Evolutionary conservation across 92 coral and sea anemone species (phyloP).

Genomic region (Actinostola sp.): DNA sequence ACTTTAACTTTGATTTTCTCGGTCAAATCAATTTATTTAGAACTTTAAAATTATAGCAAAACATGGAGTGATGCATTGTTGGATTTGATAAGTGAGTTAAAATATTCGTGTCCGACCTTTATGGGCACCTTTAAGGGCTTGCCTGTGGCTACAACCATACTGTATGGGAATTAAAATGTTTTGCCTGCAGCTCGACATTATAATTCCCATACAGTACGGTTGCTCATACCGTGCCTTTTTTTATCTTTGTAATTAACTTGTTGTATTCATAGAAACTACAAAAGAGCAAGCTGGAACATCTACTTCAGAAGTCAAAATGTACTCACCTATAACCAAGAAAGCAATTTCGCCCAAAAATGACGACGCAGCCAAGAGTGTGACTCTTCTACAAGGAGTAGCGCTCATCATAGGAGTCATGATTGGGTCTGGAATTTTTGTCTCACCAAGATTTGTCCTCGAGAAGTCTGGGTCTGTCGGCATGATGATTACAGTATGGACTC

Average conservation of each 20-base stretch:
- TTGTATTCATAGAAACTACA: background rate
- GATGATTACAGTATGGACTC: conserved; percentile 79
- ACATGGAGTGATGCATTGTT: too few species aligned
- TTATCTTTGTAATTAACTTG: background rate
- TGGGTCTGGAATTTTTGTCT: conserved; percentile 94
- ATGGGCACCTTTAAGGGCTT: too few species aligned
- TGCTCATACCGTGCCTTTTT: too few species aligned
- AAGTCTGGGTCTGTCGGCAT: conserved; percentile 93
- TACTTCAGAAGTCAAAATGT: background rate
- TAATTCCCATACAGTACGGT: too few species aligned
- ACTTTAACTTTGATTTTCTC: too few species aligned
- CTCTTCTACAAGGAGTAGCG: conserved; percentile 85
- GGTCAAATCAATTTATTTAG: too few species aligned
- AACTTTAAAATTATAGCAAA: too few species aligned
- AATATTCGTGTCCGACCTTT: too few species aligned
- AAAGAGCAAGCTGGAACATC: background rate
- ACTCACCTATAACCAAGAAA: background rate
- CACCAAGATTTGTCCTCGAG: conserved; percentile 85
- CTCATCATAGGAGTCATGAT: conserved; percentile 94
- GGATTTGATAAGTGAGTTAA: too few species aligned
- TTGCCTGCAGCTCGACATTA: too few species aligned
- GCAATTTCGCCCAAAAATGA: background rate
- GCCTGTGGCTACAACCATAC: too few species aligned
- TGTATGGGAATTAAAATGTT: too few species aligned
- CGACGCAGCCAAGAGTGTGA: conserved; percentile 60